These are phyloP conservation scores for Cephonodes hylas DNA, from an alignment of 2,888 invertebrate species.

Conservation along the genomic window DNA sequence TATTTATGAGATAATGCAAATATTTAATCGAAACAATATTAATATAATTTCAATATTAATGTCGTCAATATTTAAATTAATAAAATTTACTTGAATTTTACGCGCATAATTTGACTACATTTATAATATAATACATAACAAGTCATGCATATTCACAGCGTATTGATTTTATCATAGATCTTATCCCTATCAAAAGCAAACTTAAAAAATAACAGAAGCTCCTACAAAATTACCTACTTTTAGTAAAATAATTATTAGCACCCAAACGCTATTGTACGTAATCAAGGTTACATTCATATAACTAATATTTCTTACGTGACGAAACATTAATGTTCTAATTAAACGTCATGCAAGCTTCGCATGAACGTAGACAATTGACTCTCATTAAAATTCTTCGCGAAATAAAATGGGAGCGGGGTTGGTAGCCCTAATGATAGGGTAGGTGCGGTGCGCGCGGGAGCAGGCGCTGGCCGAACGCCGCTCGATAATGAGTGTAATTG, in stretches of 20 bases:
- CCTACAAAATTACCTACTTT: too few relatives aligned
- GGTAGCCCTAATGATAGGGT: conserved; percentile 14
- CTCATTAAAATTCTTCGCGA: background rate
- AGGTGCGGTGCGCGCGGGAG: conserved; percentile 30
- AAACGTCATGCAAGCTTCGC: background rate
- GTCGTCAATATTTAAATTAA: background rate
- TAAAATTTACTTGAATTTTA: background rate
- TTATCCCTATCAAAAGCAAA: too few relatives aligned
- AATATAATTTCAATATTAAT: background rate
- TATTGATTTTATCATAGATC: too few relatives aligned
- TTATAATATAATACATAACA: too few relatives aligned
- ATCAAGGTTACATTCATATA: too few relatives aligned
- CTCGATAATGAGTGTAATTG: conserved; percentile 67
- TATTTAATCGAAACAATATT: background rate
- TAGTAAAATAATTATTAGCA: too few relatives aligned
- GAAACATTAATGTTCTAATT: background rate
- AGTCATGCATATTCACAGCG: too few relatives aligned
- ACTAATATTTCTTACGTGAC: background rate
- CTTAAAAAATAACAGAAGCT: too few relatives aligned
- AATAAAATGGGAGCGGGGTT: background rate
- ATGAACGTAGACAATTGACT: background rate
- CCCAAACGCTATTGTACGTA: too few relatives aligned
- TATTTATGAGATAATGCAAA: too few relatives aligned
- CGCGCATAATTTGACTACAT: too few relatives aligned
- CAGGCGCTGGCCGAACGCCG: conserved; percentile 34